Evolutionary conservation across 2,113 vertebrate species (phyloP), one percentile per base, ranked within the genome.

Genomic region (Serranochromis macrocephalus): DNA sequence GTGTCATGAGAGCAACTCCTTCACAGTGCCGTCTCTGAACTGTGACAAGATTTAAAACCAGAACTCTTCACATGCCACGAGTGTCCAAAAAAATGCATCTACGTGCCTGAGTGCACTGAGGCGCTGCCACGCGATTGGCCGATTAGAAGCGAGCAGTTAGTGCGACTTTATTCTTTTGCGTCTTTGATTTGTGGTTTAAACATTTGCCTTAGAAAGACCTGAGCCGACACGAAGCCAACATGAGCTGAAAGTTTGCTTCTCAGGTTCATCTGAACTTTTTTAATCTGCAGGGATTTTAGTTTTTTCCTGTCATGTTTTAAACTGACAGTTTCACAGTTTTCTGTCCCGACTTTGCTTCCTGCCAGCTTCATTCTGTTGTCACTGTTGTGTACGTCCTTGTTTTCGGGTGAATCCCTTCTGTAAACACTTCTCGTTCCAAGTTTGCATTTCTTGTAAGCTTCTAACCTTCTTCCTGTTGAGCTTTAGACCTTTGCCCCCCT

Each of bases 81-180:
- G 58, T 12, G 58, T n/a, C 58, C 0, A 63, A 7, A 63, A 63
- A n/a, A 5, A 63, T 19, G 58, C 17, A 12, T 36, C 17, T 40
- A 40, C 2, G 1, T 40, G n/a, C 36, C 36, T 0, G 36, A 68
- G n/a, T 13, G n/a, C 63, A 24, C 0, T 0, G n/a, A 68, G 7
- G 12, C 7, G 66, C 66, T 42, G 66, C 3, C 63, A 14, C 12
- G 1, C 7, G 5, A 71, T 71, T 71, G 66, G 36, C 66, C 2
- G 12, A 36, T 66, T n/a, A 5, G 61, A 66, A 66, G 10, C 6
- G 3, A 66, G 9, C 61, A 66, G 61, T n/a, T 7, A 66, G 31
- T 36, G 9, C 4, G 0, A 33, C 57, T 61, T 58, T 31, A 31
- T 5, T 58, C 5, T 33, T 63, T 63, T 63, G 58, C 0, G 31